Percentiles rank a stretch among this genome's conserved stretches.
These are phyloP conservation scores for Venusia cambrica DNA, from an alignment of 2,888 invertebrate genomes.

Conservation along the genomic window DNA sequence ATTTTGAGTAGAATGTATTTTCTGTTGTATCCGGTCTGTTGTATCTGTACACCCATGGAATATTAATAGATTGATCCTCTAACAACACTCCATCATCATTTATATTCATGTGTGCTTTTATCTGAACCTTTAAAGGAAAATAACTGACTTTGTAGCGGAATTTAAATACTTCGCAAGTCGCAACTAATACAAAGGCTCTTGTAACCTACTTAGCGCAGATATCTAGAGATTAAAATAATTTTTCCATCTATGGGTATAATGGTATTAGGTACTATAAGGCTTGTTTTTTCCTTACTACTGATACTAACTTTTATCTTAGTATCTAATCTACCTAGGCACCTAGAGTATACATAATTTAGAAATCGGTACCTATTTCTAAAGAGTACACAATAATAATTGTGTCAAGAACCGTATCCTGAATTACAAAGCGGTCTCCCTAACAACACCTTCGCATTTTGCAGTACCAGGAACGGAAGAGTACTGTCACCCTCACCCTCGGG, in stretches of 20 bases:
- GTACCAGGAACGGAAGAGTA: slow-evolving; percentile 59
- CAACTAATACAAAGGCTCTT: background rate
- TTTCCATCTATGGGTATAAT: no score
- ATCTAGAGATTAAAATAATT: no score
- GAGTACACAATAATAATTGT: no score
- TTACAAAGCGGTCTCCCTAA: slow-evolving; percentile 19
- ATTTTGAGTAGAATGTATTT: slow-evolving; percentile 33
- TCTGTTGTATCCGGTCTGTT: slow-evolving; percentile 53
- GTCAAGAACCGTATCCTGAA: slow-evolving; percentile 1
- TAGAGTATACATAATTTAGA: no score
- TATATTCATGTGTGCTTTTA: slow-evolving; percentile 17
- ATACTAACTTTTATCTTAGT: no score
- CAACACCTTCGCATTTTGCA: slow-evolving; percentile 40
- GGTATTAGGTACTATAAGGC: no score
- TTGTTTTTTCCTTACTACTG: no score
- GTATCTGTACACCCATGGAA: slow-evolving; percentile 41
- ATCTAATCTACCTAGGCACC: no score
- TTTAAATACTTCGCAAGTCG: background rate
- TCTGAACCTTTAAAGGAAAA: slow-evolving; percentile 11
- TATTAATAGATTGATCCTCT: slow-evolving; percentile 49
- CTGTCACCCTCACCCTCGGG: slow-evolving; percentile 58
- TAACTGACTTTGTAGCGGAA: slow-evolving; percentile 3
- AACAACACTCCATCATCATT: slow-evolving; percentile 26
- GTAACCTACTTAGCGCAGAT: no score
- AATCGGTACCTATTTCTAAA: no score